phyloP scores from a whole-genome alignment of 2,113 vertebrate species.

The Rhadina sibilatrix region DNA sequence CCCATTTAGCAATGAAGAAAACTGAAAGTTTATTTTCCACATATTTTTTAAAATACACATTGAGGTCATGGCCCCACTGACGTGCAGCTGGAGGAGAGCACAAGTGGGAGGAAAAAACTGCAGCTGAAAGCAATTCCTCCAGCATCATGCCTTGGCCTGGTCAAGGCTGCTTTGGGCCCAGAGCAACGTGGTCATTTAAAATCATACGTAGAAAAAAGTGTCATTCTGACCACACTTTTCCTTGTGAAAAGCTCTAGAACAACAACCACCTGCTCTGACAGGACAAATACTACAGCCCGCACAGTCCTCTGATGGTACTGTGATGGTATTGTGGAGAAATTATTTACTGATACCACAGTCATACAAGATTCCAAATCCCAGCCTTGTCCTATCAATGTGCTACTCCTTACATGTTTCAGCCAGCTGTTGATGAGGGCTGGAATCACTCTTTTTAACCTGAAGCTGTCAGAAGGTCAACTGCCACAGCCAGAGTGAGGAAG shows the following conservation, averaged over 20 bases:
- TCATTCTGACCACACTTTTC: not conserved
- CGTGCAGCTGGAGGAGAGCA: not conserved
- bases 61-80: not conserved
- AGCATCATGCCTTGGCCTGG: not conserved
- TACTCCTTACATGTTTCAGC: not conserved
- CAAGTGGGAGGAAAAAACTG: not conserved
- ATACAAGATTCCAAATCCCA: not conserved
- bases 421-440: not conserved
- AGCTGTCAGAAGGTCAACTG: not conserved
- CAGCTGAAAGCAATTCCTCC: not conserved
- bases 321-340: not conserved
- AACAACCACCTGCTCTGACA: not conserved
- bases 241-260: not conserved
- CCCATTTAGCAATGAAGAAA: not conserved
- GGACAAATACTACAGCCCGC: not conserved
- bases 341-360: not conserved
- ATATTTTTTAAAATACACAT: not conserved
- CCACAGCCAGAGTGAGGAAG: not conserved
- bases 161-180: not conserved
- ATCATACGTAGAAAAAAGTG: not conserved
- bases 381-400: not conserved
- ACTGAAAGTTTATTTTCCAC: not conserved
- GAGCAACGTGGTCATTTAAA: not conserved
- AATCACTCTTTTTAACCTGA: not conserved
- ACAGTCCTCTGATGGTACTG: not conserved